Conservation (phyloP, 2,888 invertebrate species). For the Platycheirus rosarum region DNA sequence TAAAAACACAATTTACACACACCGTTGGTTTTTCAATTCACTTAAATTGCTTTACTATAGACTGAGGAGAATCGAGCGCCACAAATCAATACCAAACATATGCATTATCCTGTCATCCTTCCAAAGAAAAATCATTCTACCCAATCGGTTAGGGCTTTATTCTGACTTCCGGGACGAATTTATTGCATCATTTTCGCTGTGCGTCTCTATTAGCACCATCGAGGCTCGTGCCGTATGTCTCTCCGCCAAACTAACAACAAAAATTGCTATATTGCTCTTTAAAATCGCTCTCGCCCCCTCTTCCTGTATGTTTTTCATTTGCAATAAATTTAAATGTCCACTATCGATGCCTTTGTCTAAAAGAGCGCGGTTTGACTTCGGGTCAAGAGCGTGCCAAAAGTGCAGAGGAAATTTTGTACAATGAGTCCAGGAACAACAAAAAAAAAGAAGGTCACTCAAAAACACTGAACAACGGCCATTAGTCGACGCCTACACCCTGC, state of each 20-base stretch:
- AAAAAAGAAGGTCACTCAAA: conserved; percentile 28
- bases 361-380: conserved; percentile 54
- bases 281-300: conserved; percentile 37
- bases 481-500: conserved; percentile 69
- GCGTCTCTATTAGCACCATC: conserved; percentile 67
- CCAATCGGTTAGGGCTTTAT: conserved; percentile 64
- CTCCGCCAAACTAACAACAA: not conserved
- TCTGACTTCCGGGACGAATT: conserved; percentile 35
- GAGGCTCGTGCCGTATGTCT: conserved; percentile 65
- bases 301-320: conserved; percentile 23
- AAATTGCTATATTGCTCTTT: conserved; percentile 34
- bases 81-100: conserved; percentile 38
- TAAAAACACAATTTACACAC: conserved; percentile 45
- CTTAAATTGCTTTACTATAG: conserved; percentile 33
- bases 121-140: conserved; percentile 30
- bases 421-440: conserved; percentile 10
- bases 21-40: conserved; percentile 33
- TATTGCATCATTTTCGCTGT: conserved; percentile 64
- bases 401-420: conserved; percentile 48
- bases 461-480: conserved; percentile 65
- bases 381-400: conserved; percentile 75
- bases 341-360: conserved; percentile 5
- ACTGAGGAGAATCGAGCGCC: conserved; percentile 55
- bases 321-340: conserved; percentile 70
- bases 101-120: conserved; percentile 32